Conservation (phyloP, 2,888 invertebrate genomes). For the Galeruca laticollis region DNA sequence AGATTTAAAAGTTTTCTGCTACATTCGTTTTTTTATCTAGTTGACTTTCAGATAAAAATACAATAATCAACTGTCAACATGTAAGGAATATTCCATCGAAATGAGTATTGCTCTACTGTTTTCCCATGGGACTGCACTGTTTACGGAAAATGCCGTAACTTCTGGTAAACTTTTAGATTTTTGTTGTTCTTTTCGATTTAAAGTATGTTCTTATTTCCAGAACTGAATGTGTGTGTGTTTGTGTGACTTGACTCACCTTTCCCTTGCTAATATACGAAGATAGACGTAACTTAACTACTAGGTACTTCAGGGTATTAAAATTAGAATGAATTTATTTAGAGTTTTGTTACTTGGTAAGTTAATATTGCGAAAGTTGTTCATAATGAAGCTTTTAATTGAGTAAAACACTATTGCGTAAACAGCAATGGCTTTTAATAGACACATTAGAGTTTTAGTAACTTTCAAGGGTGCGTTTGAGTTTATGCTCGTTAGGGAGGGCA, state of each 20-base stretch:
- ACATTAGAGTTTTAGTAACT: too few relatives aligned
- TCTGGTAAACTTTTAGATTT: conserved; percentile 59
- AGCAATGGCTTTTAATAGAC: too few relatives aligned
- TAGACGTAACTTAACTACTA: background rate
- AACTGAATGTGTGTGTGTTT: conserved; percentile 49
- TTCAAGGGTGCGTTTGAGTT: too few relatives aligned
- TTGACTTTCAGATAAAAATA: background rate
- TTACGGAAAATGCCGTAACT: conserved; percentile 62
- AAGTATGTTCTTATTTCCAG: conserved; percentile 57
- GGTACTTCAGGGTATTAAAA: background rate
- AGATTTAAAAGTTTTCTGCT: too few relatives aligned
- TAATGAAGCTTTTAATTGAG: too few relatives aligned
- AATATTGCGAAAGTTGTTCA: too few relatives aligned
- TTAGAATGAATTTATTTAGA: background rate
- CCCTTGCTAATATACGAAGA: conserved; percentile 43
- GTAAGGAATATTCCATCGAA: background rate
- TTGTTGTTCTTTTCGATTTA: conserved; percentile 63
- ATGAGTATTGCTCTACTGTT: conserved; percentile 11
- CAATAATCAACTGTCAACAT: conserved; percentile 10
- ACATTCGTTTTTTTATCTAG: too few relatives aligned
- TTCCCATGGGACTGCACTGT: conserved; percentile 57
- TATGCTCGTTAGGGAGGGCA: too few relatives aligned
- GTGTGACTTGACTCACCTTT: conserved; percentile 60
- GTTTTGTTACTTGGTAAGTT: background rate
- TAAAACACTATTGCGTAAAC: too few relatives aligned